phyloP scores from a whole-genome alignment of 1,140 invertebrate species.

The Aphaenogaster floridana region DNA sequence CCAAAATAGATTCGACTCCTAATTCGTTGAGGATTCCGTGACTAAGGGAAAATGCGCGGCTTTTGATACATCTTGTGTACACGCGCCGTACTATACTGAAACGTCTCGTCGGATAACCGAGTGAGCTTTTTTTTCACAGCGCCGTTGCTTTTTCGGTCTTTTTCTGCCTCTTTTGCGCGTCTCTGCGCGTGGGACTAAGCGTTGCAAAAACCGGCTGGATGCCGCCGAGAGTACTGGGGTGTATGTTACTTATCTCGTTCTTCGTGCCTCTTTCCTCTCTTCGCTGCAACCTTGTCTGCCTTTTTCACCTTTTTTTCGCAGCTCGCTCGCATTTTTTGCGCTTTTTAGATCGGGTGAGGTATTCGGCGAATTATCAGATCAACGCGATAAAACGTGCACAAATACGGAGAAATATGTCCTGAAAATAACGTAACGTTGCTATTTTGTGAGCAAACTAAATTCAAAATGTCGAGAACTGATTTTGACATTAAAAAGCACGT shows the following conservation, averaged over 20 bases:
- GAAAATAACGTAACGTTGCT: not conserved
- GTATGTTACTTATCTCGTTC: conserved; percentile 62
- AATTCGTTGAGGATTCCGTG: not conserved
- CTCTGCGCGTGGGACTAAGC: conserved; percentile 22
- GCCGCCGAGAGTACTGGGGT: conserved; percentile 54
- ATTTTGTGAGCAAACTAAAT: not conserved
- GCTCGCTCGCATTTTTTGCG: conserved; percentile 12
- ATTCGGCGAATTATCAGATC: conserved; percentile 53
- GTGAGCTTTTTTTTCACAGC: conserved; percentile 12
- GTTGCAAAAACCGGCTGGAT: conserved; percentile 59
- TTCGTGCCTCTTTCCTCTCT: conserved; percentile 29
- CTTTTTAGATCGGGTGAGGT: conserved; percentile 33
- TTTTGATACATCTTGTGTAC: conserved; percentile 69
- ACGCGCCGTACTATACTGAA: conserved; percentile 37
- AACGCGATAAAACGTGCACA: conserved; percentile 24
- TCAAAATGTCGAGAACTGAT: not conserved
- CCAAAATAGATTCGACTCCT: not conserved
- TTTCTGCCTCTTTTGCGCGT: conserved; percentile 57
- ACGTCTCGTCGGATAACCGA: conserved; percentile 66
- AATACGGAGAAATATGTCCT: not conserved
- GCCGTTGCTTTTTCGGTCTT: conserved; percentile 32
- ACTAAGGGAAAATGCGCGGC: conserved; percentile 22
- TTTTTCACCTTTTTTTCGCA: conserved; percentile 45
- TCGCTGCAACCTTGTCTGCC: not conserved
- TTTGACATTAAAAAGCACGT: not conserved